Conservation (phyloP, 2,888 invertebrate species). For the Thyatira batis region DNA sequence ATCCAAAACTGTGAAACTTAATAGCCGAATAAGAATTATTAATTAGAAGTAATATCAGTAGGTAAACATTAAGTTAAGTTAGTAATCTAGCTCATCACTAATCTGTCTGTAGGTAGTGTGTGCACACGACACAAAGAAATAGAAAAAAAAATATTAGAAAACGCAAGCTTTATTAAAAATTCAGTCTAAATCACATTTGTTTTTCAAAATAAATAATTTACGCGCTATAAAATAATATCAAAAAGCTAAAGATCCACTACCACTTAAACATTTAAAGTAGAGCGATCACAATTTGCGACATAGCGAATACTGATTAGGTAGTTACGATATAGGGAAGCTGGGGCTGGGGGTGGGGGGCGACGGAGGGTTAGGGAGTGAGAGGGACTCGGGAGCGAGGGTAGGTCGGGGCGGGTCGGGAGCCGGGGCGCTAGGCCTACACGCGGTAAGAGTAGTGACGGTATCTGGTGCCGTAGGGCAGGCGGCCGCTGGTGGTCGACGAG, state of each 20-base stretch:
- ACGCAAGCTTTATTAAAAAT: slow-evolving; percentile 81
- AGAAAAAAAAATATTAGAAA: slow-evolving; percentile 64
- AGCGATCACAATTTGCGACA: slow-evolving; percentile 68
- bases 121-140: slow-evolving; percentile 62
- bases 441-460: slow-evolving; percentile 95
- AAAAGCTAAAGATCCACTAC: slow-evolving; percentile 66
- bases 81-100: slow-evolving; percentile 72
- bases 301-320: slow-evolving; percentile 77
- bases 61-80: slow-evolving; percentile 44
- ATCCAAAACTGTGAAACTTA: too few relatives aligned
- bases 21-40: slow-evolving; percentile 9
- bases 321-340: slow-evolving; percentile 35
- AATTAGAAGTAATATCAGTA: slow-evolving; percentile 16
- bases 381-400: slow-evolving; percentile 37
- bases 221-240: slow-evolving; percentile 57
- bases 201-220: slow-evolving; percentile 56
- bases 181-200: slow-evolving; percentile 74
- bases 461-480: slow-evolving; percentile 90
- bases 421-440: slow-evolving; percentile 82
- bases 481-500: slow-evolving; percentile 89
- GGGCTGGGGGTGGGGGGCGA: slow-evolving; percentile 27
- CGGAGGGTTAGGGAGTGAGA: slow-evolving; percentile 15
- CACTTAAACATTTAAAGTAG: slow-evolving; percentile 71
- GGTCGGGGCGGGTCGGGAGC: slow-evolving; percentile 43
- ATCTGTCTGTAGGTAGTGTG: slow-evolving; percentile 45